Evolutionary conservation across 2,113 vertebrate genomes (phyloP).

Genomic region (Prolemur simus): DNA sequence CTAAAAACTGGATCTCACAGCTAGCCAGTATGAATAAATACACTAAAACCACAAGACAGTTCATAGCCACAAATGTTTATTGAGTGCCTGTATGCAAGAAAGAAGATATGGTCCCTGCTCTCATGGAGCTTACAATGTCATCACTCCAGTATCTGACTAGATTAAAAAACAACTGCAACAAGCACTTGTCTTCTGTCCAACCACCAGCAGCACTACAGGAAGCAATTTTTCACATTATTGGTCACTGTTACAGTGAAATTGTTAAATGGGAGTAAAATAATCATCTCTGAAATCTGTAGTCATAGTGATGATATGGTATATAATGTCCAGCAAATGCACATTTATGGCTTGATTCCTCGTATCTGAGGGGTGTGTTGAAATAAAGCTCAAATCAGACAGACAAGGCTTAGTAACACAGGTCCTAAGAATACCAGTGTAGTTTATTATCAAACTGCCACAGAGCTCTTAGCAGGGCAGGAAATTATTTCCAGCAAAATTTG

Average conservation of each 20-base stretch:
- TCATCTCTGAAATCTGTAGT: slow-evolving; percentile 15
- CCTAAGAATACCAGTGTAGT: background rate
- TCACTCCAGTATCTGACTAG: background rate
- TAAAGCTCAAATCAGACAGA: background rate
- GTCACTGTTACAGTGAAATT: slow-evolving; percentile 16
- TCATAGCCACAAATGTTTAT: slow-evolving; percentile 60
- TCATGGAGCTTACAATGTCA: background rate
- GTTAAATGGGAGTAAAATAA: background rate
- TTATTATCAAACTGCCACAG: background rate
- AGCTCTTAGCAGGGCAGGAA: background rate
- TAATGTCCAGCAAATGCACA: slow-evolving; percentile 24
- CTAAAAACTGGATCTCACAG: background rate
- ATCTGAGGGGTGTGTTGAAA: background rate
- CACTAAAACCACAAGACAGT: background rate
- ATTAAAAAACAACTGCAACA: background rate
- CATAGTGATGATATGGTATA: background rate
- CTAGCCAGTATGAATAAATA: background rate
- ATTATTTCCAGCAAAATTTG: background rate
- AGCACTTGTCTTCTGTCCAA: background rate
- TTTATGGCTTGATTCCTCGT: slow-evolving; percentile 57
- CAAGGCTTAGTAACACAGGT: background rate
- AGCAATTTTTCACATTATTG: background rate
- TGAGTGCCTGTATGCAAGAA: background rate
- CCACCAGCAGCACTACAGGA: background rate
- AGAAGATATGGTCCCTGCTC: background rate